These are phyloP conservation scores for Apamea sordens DNA, from an alignment of 2,888 invertebrate genomes.

Conservation along the genomic window DNA sequence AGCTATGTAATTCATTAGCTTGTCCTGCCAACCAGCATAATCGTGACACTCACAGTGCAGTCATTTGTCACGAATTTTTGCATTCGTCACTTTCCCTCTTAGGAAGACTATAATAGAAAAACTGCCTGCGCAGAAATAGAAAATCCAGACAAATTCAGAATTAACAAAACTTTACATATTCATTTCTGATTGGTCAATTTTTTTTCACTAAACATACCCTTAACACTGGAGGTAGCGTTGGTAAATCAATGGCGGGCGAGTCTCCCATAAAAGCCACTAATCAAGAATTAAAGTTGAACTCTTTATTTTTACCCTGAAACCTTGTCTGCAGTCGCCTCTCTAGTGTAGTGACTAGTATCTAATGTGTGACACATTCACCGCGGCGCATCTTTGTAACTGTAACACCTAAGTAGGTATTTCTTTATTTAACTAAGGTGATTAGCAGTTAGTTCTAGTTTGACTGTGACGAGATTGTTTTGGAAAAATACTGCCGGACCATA, in stretches of 20 bases:
- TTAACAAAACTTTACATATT: neutral
- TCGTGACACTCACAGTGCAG: neutral
- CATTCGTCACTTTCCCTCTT: neutral
- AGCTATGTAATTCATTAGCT: slow-evolving; percentile 35
- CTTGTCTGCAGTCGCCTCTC: neutral
- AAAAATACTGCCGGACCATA: neutral
- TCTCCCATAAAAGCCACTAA: neutral
- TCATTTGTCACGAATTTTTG: neutral
- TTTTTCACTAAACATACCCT: neutral
- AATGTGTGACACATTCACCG: slow-evolving; percentile 23
- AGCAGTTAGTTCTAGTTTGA: slow-evolving; percentile 7
- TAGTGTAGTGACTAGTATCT: neutral
- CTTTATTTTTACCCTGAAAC: neutral
- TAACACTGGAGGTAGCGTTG: neutral
- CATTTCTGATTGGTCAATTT: neutral
- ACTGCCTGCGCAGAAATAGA: neutral
- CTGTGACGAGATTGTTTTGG: slow-evolving; percentile 3
- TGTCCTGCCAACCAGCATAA: neutral
- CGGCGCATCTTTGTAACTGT: slow-evolving; percentile 40
- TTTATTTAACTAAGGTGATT: slow-evolving; percentile 35
- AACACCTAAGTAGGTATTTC: slow-evolving; percentile 14
- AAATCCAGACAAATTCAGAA: neutral
- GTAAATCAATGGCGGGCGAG: no score
- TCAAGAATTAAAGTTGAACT: neutral
- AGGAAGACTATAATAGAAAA: neutral